Evolutionary conservation across 23 tunicate species (phyloP).

Genomic region (Halocynthia aurantium): DNA sequence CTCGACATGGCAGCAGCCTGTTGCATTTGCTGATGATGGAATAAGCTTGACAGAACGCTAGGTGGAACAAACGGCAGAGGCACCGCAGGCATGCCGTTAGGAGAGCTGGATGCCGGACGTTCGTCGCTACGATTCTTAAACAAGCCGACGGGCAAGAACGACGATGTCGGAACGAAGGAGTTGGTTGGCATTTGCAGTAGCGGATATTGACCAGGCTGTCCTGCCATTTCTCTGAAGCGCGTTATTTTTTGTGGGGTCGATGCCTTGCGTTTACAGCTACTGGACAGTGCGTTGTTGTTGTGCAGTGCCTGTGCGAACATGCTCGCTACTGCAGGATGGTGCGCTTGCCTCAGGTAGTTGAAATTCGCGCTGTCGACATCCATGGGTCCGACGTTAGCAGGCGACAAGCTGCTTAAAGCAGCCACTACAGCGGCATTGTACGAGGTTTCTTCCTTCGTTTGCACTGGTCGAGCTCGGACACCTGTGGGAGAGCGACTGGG

Average conservation of each 20-base stretch:
- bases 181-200: background rate
- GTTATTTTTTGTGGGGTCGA: conserved; percentile 80
- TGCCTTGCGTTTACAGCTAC: conserved; percentile 84
- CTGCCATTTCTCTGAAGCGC: conserved; percentile 28
- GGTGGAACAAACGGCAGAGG: conserved; percentile 20
- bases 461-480: too few species aligned
- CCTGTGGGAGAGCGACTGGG: too few species aligned
- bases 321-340: conserved; percentile 16
- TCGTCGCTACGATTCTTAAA: conserved; percentile 1
- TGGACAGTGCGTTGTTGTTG: background rate
- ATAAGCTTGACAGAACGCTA: conserved; percentile 2
- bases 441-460: too few species aligned
- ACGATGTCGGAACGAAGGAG: background rate
- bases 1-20: conserved; percentile 13
- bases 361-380: too few species aligned
- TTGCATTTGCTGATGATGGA: conserved; percentile 19
- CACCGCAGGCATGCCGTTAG: conserved; percentile 2
- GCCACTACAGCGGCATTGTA: too few species aligned
- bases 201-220: conserved; percentile 11
- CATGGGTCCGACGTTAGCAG: too few species aligned
- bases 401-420: too few species aligned
- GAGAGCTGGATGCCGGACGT: conserved; percentile 3
- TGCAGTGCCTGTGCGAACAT: conserved; percentile 14
- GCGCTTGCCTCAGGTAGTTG: too few species aligned
- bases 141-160: background rate